Evolutionary conservation across 2,888 invertebrate genomes (phyloP).

Genomic region (Leucophenga maculata): DNA sequence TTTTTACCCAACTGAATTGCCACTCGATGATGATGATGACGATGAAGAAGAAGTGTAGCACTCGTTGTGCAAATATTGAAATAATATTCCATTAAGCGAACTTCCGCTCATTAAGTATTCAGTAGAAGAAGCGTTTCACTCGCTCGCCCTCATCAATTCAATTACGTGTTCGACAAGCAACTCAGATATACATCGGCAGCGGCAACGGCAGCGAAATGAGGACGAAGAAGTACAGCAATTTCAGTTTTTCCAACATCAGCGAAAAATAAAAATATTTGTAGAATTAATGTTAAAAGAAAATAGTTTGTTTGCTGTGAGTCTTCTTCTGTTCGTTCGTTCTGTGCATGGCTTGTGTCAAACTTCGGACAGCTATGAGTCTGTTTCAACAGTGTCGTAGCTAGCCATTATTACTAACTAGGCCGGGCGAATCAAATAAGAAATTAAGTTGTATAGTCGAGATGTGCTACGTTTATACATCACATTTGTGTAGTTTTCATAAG

Average conservation of each 20-base stretch:
- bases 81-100: slow-evolving; percentile 6
- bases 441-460: no score
- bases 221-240: background rate
- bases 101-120: background rate
- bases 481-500: no score
- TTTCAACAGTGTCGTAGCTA: no score
- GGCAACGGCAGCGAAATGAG: background rate
- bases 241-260: background rate
- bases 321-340: background rate
- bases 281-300: slow-evolving; percentile 48
- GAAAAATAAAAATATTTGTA: slow-evolving; percentile 47
- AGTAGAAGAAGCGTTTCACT: no score
- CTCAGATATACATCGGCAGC: background rate
- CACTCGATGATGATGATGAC: background rate
- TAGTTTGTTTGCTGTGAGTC: slow-evolving; percentile 42
- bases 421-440: no score
- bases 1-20: background rate
- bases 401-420: no score
- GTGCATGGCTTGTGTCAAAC: no score
- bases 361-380: no score
- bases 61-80: slow-evolving; percentile 5
- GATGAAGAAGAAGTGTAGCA: background rate
- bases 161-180: background rate
- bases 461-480: no score
- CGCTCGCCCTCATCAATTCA: background rate